Conservation (phyloP, 2,113 vertebrate species). For the Gavia stellata region DNA sequence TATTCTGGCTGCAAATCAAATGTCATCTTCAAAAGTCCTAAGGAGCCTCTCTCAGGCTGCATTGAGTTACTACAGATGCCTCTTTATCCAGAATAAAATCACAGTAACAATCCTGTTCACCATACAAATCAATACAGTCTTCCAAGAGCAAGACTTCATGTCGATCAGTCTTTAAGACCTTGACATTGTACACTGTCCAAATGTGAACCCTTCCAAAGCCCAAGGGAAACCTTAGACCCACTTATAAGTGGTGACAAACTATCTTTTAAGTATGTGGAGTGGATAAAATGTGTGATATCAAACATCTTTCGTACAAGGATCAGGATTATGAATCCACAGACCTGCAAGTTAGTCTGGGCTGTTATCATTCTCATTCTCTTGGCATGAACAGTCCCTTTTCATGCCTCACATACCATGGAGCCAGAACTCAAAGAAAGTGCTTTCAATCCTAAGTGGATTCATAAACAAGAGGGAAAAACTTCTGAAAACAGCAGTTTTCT, state of each 20-base stretch:
- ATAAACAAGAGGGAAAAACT: neutral
- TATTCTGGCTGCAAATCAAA: conserved; percentile 26
- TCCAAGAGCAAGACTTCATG: conserved; percentile 70
- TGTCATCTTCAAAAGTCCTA: conserved; percentile 56
- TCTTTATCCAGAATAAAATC: conserved; percentile 30
- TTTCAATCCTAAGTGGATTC: neutral
- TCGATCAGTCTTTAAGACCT: conserved; percentile 46
- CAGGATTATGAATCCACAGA: neutral
- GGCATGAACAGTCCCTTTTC: neutral
- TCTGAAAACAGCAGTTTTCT: neutral
- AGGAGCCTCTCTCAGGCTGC: conserved; percentile 71
- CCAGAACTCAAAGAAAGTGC: neutral
- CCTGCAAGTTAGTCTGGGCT: neutral
- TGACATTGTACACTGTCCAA: conserved; percentile 39
- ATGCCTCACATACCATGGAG: neutral
- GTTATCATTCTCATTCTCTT: fast-evolving
- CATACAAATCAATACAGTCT: conserved; percentile 34
- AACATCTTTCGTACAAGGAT: neutral
- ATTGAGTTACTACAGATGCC: conserved; percentile 58
- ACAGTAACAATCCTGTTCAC: conserved; percentile 43
- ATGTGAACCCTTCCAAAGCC: conserved; percentile 43
- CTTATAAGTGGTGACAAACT: neutral
- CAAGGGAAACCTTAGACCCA: neutral
- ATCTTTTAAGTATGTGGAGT: neutral
- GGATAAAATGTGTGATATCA: neutral